phyloP scores from a whole-genome alignment of 2,797 vertebrate genomes.

The Antrozous pallidus region DNA sequence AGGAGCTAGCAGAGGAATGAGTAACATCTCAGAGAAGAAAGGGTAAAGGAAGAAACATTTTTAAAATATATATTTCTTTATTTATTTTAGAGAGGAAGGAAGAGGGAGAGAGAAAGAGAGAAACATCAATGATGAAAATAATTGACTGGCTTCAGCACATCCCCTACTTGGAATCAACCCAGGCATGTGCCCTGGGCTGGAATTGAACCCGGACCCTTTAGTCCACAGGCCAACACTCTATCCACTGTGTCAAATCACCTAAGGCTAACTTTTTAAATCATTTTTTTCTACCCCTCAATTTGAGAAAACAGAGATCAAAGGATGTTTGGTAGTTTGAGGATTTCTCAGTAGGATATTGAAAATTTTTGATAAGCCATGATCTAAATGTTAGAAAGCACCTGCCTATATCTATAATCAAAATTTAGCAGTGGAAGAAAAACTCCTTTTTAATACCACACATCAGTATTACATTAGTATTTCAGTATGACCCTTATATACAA shows the following conservation, averaged over 20 bases:
- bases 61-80: no score
- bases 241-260: no score
- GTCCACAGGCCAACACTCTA: no score
- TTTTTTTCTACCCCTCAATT: background rate
- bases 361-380: background rate
- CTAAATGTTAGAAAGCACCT: background rate
- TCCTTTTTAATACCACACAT: background rate
- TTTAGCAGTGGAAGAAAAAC: background rate
- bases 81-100: background rate
- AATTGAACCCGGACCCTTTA: no score
- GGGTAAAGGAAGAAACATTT: background rate
- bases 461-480: background rate
- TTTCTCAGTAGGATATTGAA: background rate
- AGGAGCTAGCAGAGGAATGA: background rate
- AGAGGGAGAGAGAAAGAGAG: no score
- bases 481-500: background rate
- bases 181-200: no score
- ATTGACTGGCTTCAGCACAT: no score
- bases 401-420: background rate
- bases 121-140: no score
- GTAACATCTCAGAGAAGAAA: background rate
- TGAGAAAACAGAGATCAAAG: background rate
- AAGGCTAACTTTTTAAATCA: background rate
- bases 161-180: no score
- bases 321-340: background rate